These are phyloP conservation scores for Lasioglossum morio DNA, from an alignment of 2,888 invertebrate genomes.

Conservation along the genomic window DNA sequence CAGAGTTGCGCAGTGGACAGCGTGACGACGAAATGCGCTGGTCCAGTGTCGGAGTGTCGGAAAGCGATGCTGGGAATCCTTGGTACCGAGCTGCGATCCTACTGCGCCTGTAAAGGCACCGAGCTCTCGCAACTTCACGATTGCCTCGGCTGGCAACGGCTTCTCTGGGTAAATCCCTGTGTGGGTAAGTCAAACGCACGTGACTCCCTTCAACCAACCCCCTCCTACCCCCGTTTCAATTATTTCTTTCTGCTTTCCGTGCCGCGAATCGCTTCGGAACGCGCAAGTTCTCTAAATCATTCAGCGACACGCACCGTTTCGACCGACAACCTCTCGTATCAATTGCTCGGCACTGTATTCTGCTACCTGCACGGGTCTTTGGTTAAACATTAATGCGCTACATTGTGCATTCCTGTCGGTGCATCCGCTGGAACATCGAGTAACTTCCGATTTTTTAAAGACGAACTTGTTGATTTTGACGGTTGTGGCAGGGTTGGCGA, in stretches of 20 bases:
- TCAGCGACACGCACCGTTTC: not conserved
- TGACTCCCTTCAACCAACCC: not conserved
- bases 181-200: conserved; percentile 90
- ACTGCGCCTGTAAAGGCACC: conserved; percentile 95
- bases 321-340: not conserved
- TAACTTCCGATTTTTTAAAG: not conserved
- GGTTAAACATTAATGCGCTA: not conserved
- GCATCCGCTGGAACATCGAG: not conserved
- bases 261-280: not conserved
- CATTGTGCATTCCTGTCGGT: not conserved
- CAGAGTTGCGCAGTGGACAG: conserved; percentile 96
- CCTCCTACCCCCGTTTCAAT: not conserved
- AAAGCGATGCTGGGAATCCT: conserved; percentile 94
- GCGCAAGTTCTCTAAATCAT: not conserved
- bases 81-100: conserved; percentile 94
- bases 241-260: not conserved
- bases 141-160: conserved; percentile 95
- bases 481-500: not conserved
- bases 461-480: not conserved
- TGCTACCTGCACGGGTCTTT: not conserved
- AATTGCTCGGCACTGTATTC: not conserved
- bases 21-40: conserved; percentile 95
- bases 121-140: conserved; percentile 94
- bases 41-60: conserved; percentile 93
- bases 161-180: conserved; percentile 96